These are phyloP conservation scores for Benthosema pterotum DNA, from an alignment of 2,797 vertebrate genomes.

Conservation along the genomic window DNA sequence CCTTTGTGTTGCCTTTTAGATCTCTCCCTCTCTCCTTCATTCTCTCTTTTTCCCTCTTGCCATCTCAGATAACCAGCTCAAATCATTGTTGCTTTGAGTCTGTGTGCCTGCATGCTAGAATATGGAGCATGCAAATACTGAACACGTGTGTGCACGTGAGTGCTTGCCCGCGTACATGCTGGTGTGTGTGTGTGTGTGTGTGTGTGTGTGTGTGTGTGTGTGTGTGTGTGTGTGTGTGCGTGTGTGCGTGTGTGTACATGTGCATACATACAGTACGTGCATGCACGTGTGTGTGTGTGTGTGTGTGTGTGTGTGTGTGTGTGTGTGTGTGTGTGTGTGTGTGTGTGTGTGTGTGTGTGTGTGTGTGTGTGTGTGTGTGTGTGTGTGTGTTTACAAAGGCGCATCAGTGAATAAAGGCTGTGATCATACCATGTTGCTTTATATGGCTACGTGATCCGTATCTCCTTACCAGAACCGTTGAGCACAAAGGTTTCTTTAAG, in stretches of 20 bases:
- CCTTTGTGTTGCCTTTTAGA: conserved; percentile 30
- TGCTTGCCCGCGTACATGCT: not conserved
- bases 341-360: conserved; percentile 4
- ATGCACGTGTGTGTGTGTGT: no score
- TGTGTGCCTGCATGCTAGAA: not conserved
- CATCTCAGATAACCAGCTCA: conserved; percentile 35
- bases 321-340: not conserved
- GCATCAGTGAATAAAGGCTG: conserved; percentile 17
- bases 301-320: not conserved
- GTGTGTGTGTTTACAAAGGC: conserved; percentile 19
- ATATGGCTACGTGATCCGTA: conserved; percentile 23
- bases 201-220: conserved; percentile 4
- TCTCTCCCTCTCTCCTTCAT: conserved; percentile 3
- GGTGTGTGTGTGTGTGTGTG: not conserved
- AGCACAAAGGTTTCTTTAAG: conserved; percentile 22
- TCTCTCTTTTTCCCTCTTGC: conserved; percentile 18
- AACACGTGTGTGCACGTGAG: not conserved
- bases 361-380: conserved; percentile 2
- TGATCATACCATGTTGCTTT: conserved; percentile 15
- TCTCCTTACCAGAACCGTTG: conserved; percentile 38
- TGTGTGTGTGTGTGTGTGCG: not conserved
- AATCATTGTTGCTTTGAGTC: conserved; percentile 19
- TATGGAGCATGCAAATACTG: no score
- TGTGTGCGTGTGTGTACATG: no score
- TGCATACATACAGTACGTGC: no score